Base-by-base conservation (phyloP, 2,888 invertebrate species). In the Horisme vitalbata region DNA sequence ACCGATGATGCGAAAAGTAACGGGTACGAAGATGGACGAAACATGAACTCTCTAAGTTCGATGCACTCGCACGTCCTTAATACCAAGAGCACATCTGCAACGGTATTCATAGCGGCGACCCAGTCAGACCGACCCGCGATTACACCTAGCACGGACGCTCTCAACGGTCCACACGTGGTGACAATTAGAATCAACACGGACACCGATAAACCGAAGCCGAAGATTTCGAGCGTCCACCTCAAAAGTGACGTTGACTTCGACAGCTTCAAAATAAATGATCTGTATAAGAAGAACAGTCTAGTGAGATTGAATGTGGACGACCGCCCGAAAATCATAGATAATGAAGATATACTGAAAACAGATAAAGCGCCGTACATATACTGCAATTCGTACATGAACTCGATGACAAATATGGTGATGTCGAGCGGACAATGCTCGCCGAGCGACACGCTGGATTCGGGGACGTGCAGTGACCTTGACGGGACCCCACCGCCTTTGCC, bases 371-470 rank as follows among this genome's bases (percentile, higher is more conserved):
- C 91, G 10, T 92, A 90, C 49, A 94, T 93, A 67, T 94, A 92
- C 63, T 93, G 92, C 75, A 92, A 90, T 57, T 86, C 92, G 4
- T 93, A 91, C 59, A 90, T 87, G 61, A 84, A 79, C 64, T 87
- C 88, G 5, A 83, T 91, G 61, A 79, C 85, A 4, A 88, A 83
- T 52, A 90, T 90, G 82, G 86, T 93, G 41, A 94, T 94, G 92
- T 93, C 94, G 35, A 95, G 95, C 70, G 95, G 95, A 1, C 95
- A 96, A 69, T 94, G 95, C 67, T 95, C 95, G 18, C 95, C 95
- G 0, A 95, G 94, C 66, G 95, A 95, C 68, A 95, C 95, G 0
- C 75, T 95, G 53, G 96, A 96, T 80, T 96, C 95, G 46, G 96
- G 96, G 31, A 96, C 95, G 21, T 95, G 96, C 82, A 95, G 95